Percentiles rank a stretch among this genome's conserved stretches.
Conservation (phyloP, 2,113 vertebrate species). For the Rhea pennata region DNA sequence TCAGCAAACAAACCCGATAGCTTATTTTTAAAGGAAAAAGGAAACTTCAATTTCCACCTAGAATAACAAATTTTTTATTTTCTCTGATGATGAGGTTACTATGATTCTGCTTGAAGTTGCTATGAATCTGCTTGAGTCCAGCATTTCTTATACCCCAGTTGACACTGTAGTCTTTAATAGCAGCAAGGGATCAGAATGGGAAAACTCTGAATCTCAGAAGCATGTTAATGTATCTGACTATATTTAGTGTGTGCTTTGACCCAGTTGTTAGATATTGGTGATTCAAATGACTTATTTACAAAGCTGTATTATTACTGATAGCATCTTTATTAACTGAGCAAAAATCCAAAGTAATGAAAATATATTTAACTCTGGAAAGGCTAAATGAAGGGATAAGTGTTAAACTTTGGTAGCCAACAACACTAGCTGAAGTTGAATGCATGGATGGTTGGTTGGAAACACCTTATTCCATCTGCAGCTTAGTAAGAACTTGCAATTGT, state of each 20-base stretch:
- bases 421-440: neutral
- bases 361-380: neutral
- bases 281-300: neutral
- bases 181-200: neutral
- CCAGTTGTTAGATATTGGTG: neutral
- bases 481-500: neutral
- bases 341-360: neutral
- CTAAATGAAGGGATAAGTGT: neutral
- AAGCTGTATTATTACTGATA: neutral
- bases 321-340: neutral
- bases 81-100: neutral
- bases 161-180: neutral
- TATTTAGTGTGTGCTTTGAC: neutral
- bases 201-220: neutral
- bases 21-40: neutral
- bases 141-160: neutral
- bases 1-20: neutral
- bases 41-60: neutral
- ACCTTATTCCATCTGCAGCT: neutral
- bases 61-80: neutral
- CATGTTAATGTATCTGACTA: neutral
- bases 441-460: neutral
- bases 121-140: neutral
- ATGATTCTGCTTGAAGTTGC: neutral
- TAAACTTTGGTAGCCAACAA: neutral